Conservation (phyloP, 1,140 invertebrate genomes). For the Chironomus striatipennis region DNA sequence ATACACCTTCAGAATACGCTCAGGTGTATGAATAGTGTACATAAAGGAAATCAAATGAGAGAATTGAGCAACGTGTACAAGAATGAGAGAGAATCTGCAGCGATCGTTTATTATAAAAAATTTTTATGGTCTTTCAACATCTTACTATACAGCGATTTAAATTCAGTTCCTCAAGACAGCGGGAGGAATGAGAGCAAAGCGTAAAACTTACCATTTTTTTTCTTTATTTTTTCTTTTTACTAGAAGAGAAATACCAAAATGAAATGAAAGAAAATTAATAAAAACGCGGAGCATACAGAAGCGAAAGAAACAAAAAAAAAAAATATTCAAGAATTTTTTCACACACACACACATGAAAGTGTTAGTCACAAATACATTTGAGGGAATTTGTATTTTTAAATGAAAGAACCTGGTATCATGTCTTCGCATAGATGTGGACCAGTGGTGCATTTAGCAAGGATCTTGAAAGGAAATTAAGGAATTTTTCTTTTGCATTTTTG, state of each 20-base stretch:
- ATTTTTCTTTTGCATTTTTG: too few species aligned
- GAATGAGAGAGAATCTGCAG: neutral
- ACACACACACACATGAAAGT: neutral
- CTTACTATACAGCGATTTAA: neutral
- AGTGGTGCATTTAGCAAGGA: too few species aligned
- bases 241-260: neutral
- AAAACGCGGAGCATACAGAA: neutral
- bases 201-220: neutral
- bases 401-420: too few species aligned
- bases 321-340: neutral
- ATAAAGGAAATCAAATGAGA: neutral
- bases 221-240: too few species aligned
- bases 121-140: neutral
- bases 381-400: too few species aligned
- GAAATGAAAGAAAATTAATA: constrained; percentile 19
- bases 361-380: neutral
- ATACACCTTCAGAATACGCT: neutral
- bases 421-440: too few species aligned
- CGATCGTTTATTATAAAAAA: neutral
- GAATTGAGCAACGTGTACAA: neutral
- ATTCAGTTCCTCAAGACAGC: neutral
- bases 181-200: constrained; percentile 5
- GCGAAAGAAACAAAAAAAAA: neutral
- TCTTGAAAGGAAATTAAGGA: too few species aligned
- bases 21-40: neutral